phyloP scores from a whole-genome alignment of 2,888 invertebrate species.

The Melanostoma mellinum region DNA sequence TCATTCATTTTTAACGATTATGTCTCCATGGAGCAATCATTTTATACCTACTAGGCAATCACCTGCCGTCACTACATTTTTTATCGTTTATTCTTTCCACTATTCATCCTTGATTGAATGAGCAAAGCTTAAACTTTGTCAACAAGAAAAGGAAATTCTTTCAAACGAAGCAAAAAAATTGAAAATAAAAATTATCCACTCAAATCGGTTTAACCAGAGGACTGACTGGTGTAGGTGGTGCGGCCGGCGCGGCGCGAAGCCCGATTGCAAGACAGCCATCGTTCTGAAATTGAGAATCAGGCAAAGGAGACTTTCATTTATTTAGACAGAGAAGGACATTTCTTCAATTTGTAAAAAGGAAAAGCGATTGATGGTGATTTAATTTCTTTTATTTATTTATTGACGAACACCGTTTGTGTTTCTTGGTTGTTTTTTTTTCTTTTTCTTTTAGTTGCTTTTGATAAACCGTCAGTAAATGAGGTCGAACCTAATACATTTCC shows the following conservation, averaged over 20 bases:
- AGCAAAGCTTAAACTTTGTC: constrained; percentile 46
- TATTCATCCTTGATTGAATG: constrained; percentile 30
- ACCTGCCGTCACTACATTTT: constrained; percentile 31
- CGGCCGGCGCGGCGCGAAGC: constrained; percentile 7
- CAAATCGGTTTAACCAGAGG: too few species aligned
- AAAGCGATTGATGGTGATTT: constrained; percentile 66
- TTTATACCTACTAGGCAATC: constrained; percentile 39
- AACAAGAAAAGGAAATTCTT: constrained; percentile 38
- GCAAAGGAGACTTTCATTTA: constrained; percentile 53
- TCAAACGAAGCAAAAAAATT: constrained; percentile 48
- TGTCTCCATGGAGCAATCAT: constrained; percentile 24
- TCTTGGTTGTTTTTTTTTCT: constrained; percentile 14
- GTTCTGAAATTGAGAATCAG: neutral
- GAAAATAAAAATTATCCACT: neutral
- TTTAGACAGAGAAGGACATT: constrained; percentile 37
- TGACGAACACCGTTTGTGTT: neutral
- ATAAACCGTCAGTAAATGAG: constrained; percentile 53
- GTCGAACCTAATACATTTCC: constrained; percentile 29
- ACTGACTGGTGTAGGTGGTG: neutral
- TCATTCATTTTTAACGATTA: constrained; percentile 19
- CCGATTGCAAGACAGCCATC: constrained; percentile 18
- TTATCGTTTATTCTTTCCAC: constrained; percentile 4
- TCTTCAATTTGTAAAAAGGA: constrained; percentile 58
- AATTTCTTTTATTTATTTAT: constrained; percentile 34
- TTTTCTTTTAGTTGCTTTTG: constrained; percentile 33